These are phyloP conservation scores for Drosophila jambulina DNA, from an alignment of 1,140 invertebrate species.

Conservation along the genomic window DNA sequence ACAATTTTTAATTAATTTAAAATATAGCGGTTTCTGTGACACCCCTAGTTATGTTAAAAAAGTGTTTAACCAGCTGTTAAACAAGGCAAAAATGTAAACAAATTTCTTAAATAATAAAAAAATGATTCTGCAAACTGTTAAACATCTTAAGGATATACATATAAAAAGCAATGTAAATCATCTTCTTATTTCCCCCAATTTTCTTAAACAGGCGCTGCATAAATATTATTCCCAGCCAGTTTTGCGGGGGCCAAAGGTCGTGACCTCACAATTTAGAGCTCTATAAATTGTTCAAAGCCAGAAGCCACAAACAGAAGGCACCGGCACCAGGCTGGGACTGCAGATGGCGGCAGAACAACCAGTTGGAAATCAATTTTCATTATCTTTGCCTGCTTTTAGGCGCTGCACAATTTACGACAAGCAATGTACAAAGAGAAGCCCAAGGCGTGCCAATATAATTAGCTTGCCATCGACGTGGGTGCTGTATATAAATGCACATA, in stretches of 20 bases:
- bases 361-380: conserved; percentile 71
- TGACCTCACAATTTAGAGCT: conserved; percentile 22
- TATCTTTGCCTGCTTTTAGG: conserved; percentile 69
- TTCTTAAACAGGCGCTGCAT: neutral
- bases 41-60: too few relatives aligned
- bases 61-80: too few relatives aligned
- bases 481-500: neutral
- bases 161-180: neutral
- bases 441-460: conserved; percentile 75
- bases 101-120: neutral
- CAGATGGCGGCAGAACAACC: conserved; percentile 21
- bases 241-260: conserved; percentile 4
- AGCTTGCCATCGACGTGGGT: conserved; percentile 45
- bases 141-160: neutral
- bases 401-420: conserved; percentile 49
- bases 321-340: neutral
- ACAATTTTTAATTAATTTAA: neutral
- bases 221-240: conserved; percentile 1
- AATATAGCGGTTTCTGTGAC: too few relatives aligned
- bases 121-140: neutral
- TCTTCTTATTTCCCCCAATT: neutral
- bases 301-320: conserved; percentile 9
- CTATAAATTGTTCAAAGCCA: conserved; percentile 19
- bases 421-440: conserved; percentile 56
- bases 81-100: too few relatives aligned